phyloP scores from a whole-genome alignment of 2,888 invertebrate genomes.

The Caenorhabditis afra region DNA sequence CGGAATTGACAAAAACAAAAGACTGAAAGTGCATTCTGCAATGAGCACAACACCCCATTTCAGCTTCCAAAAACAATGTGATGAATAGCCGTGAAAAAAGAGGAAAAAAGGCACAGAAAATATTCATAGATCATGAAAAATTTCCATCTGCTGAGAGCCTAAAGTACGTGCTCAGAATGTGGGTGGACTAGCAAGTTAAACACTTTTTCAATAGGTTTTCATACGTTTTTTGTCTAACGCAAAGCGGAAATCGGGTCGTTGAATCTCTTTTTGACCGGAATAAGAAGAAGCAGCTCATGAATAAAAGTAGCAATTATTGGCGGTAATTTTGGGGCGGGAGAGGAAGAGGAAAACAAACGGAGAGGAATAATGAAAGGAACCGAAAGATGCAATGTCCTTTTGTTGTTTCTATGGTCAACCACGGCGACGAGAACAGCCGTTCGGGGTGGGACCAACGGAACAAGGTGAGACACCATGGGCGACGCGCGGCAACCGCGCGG shows the following conservation, averaged over 20 bases:
- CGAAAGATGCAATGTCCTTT: slow-evolving; percentile 2
- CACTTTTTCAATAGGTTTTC: too few relatives aligned
- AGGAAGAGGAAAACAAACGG: slow-evolving; percentile 4
- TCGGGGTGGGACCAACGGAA: slow-evolving; percentile 30
- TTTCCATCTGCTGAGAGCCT: neutral
- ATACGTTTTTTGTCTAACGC: too few relatives aligned
- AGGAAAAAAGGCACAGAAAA: too few relatives aligned
- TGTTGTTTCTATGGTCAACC: slow-evolving; percentile 26
- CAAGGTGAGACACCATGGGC: slow-evolving; percentile 20
- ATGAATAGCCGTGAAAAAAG: too few relatives aligned
- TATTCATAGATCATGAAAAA: slow-evolving; percentile 11
- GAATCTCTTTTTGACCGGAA: neutral
- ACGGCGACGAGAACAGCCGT: neutral
- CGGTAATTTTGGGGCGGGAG: slow-evolving; percentile 3
- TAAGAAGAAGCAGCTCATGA: neutral
- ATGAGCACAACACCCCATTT: too few relatives aligned
- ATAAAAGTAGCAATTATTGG: neutral
- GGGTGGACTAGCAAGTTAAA: neutral
- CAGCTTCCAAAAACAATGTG: too few relatives aligned
- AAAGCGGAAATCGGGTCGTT: neutral
- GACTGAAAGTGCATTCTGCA: too few relatives aligned
- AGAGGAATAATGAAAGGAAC: neutral
- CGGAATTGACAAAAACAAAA: too few relatives aligned
- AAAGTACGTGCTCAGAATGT: neutral
- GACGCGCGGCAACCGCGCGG: slow-evolving; percentile 22